Conservation (phyloP, 1,140 invertebrate species). For the Radopholus similis region DNA sequence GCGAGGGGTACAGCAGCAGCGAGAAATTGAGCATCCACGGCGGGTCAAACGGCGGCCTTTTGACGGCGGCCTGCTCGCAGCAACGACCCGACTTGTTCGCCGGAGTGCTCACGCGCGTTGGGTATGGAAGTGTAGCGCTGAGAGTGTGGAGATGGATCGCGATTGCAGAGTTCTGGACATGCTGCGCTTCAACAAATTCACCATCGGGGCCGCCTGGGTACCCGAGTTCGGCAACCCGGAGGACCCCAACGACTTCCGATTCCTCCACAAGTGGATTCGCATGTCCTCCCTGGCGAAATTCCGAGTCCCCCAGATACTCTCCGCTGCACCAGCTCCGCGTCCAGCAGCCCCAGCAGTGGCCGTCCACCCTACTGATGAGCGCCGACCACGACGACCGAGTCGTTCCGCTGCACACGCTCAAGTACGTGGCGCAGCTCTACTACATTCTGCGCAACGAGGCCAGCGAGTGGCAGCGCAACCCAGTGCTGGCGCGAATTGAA, state of each 20-base stretch:
- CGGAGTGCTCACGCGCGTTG: conserved; percentile 82
- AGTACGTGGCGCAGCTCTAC: conserved; percentile 87
- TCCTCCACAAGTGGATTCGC: conserved; percentile 72
- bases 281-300: neutral
- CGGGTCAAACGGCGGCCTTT: conserved; percentile 88
- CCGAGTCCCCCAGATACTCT: conserved; percentile 67
- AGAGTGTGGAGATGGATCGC: conserved; percentile 17
- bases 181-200: conserved; percentile 95
- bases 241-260: conserved; percentile 79
- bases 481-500: conserved; percentile 81
- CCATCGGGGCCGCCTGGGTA: conserved; percentile 91
- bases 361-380: conserved; percentile 81
- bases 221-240: conserved; percentile 91
- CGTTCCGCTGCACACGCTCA: conserved; percentile 88
- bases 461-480: conserved; percentile 74
- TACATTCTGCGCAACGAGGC: conserved; percentile 68
- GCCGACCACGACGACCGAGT: conserved; percentile 96
- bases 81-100: conserved; percentile 91
- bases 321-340: conserved; percentile 84
- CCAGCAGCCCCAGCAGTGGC: conserved; percentile 70
- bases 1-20: conserved; percentile 74
- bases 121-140: conserved; percentile 66
- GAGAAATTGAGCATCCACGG: conserved; percentile 81
- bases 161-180: conserved; percentile 84
- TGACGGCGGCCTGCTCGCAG: conserved; percentile 82